phyloP scores from a whole-genome alignment of 2,888 invertebrate genomes.

The Prionchulus punctatus region DNA sequence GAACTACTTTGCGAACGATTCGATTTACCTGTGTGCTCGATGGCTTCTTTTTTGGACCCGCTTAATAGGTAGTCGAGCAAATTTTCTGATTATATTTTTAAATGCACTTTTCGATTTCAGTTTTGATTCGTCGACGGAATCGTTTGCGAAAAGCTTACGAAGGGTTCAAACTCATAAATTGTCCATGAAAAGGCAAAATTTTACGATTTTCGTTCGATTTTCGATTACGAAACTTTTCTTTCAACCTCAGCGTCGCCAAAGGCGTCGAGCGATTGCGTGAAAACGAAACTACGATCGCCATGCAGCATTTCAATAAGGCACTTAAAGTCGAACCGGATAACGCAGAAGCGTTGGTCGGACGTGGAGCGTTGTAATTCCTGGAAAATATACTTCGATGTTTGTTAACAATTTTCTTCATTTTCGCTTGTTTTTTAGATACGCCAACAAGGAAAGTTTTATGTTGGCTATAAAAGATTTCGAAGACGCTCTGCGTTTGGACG shows the following conservation, averaged over 20 bases:
- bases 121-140: background rate
- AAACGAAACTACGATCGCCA: conserved; percentile 61
- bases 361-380: conserved; percentile 55
- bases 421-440: conserved; percentile 43
- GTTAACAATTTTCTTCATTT: background rate
- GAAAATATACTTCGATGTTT: background rate
- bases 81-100: too few relatives aligned
- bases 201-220: background rate
- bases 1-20: too few relatives aligned
- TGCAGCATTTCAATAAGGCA: conserved; percentile 81
- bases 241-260: background rate
- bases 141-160: background rate
- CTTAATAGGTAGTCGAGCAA: too few relatives aligned
- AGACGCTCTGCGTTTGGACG: conserved; percentile 68
- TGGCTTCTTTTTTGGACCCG: too few relatives aligned
- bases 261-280: conserved; percentile 6
- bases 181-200: conserved; percentile 2
- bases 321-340: conserved; percentile 75
- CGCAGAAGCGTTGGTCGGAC: conserved; percentile 75
- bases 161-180: background rate
- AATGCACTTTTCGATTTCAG: too few relatives aligned
- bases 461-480: conserved; percentile 89
- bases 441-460: conserved; percentile 78
- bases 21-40: too few relatives aligned
- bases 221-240: background rate